Evolutionary conservation across 2,797 vertebrate species (phyloP), one percentile per base, ranked within the genome.

Genomic region (Centroberyx gerrardi): DNA sequence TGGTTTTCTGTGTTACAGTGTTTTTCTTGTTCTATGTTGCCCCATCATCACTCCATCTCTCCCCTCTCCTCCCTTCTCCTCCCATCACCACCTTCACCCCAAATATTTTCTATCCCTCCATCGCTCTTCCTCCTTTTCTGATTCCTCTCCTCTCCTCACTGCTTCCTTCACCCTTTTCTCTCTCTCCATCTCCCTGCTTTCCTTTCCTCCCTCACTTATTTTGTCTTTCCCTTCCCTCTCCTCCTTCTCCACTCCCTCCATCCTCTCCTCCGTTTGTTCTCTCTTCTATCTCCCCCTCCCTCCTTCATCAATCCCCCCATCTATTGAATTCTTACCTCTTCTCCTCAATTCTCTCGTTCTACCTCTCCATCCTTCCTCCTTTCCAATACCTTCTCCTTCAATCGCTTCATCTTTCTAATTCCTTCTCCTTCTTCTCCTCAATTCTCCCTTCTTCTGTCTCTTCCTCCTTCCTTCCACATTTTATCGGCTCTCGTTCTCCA

Each of bases 11-110:
- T 61, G 65, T 68, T 3, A 46, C 44, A 48, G 59, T 33, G 51
- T 52, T 44, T 61, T 42, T 60, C 8, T 12, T 52, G 62, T 29
- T 27, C 38, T 28, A 42, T 13, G 18, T 29, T 75, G 69, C 52
- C 46, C 36, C 74, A n/a, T 64, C 62, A 58, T 62, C 44, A 49
- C 62, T 70, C 40, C 63, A 54, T 83, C 71, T 64, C 72, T 74
- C 8, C 53, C 6, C 53, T 59, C 22, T 22, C 17, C n/a, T 42
- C 28, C 44, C 18, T 22, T 18, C 48, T 51, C 44, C 44, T 14
- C 14, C 44, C 44, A 29, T 36, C 33, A 36, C 33, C 33, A 36
- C 22, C 22, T 51, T 17, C 74, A 71, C 7, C 12, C 0, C 48
- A 31, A 3, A 17, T 66, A 4, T 2, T n/a, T 31, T 53, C 55